phyloP scores from a whole-genome alignment of 2,888 invertebrate genomes.

The Pollenia angustigena region DNA sequence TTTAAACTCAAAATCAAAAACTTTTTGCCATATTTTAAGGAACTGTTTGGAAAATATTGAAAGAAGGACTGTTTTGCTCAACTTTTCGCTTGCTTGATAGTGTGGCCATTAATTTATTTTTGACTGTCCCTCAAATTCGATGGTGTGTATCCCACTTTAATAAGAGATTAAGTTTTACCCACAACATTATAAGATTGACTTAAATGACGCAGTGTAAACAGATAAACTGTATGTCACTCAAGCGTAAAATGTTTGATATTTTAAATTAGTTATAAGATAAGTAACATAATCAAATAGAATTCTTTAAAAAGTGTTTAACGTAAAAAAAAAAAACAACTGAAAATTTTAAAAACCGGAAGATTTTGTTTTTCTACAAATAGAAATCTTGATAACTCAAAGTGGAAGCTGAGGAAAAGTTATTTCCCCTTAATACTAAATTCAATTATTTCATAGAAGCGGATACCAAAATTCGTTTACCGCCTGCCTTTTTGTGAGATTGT shows the following conservation, averaged over 20 bases:
- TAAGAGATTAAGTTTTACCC: background rate
- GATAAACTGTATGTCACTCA: slow-evolving; percentile 1
- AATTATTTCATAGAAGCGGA: background rate
- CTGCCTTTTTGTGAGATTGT: background rate
- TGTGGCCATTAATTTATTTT: too few relatives aligned
- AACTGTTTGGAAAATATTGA: too few relatives aligned
- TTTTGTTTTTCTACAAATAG: background rate
- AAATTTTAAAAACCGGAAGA: background rate
- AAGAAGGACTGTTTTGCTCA: too few relatives aligned
- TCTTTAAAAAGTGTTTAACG: background rate
- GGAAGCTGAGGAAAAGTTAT: too few relatives aligned
- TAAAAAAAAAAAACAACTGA: background rate
- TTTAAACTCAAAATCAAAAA: too few relatives aligned
- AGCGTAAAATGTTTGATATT: slow-evolving; percentile 36
- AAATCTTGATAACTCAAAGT: too few relatives aligned
- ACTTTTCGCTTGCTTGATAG: background rate
- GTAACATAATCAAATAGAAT: slow-evolving; percentile 6
- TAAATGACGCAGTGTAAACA: slow-evolving; percentile 45
- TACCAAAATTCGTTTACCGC: background rate
- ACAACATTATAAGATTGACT: background rate
- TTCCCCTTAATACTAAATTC: background rate
- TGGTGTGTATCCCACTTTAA: too few relatives aligned
- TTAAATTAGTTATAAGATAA: slow-evolving; percentile 3
- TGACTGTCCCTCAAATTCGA: too few relatives aligned
- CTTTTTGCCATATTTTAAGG: too few relatives aligned